Evolutionary conservation across 1,140 invertebrate species (phyloP), one percentile per base, ranked within the genome.

Genomic region (Neodiprion virginianus): DNA sequence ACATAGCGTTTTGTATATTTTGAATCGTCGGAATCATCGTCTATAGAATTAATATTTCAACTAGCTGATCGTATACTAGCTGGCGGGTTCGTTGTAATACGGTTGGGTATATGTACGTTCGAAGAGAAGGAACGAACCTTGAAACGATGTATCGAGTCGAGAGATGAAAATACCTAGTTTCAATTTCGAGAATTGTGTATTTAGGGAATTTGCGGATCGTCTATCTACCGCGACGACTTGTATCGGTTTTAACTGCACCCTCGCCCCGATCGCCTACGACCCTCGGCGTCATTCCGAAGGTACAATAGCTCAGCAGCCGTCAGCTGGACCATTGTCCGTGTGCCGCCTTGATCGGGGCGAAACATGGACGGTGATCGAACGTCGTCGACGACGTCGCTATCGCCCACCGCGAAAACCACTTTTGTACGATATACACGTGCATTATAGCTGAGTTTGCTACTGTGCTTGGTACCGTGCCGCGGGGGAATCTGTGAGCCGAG

Each of bases 361-460:
- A 61, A 61, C 53, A 61, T 17, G 11, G 53, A 61, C 53, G 53
- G 53, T 61, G 53, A 61, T 61, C 53, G 53, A 61, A 61, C 53
- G 53, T 8, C n/a, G 53, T 3, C 53, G 7, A 61, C 53, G 53
- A 61, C 53, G 11, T 61, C 53, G 53, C 53, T 8, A 14, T 14
- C 53, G 53, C 53, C n/a, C 11, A 17, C 53, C 53, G n/a, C 53
- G 53, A 17, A 61, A 61, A 61, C 53, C 53, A 61, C 53, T 61
- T 61, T 61, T 61, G 53, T 61, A 61, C 53, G 53, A 61, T 5
- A 5, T 61, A 61, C n/a, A 61, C 11, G 53, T 61, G n/a, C 28
- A 40, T 61, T 17, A 17, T 14, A 61, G 53, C 53, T 61, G 53
- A 61, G 53, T 61, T 17, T 61, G 53, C 53, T 5, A 61, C 53